Base-by-base conservation (phyloP, 2,888 invertebrate species). In the Lasioglossum marginatum region DNA sequence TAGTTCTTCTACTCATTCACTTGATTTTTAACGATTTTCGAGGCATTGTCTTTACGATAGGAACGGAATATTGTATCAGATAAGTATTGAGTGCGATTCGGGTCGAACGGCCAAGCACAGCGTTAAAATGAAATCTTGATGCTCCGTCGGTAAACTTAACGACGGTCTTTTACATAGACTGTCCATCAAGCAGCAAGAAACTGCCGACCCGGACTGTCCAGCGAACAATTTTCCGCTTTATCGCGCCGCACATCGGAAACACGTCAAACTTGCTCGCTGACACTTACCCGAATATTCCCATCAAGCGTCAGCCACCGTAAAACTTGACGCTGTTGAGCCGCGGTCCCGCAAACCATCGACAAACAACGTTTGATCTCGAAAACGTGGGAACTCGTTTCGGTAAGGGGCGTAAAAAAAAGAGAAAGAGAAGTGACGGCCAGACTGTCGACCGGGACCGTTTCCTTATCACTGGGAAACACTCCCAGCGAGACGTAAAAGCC, bases 391-490 rank as follows among this genome's bases (percentile, higher is more conserved):
- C 72, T 72, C 72, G 82, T 82, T 82, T 40, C 43, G 34, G 31
- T 12, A n/a, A 27, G 0, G 45, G 60, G 52, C 43, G 37, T 76
- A 81, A 80, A 82, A 83, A 43, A 43, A 34, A 23, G 23, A 48
- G 10, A 5, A 23, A 34, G 16, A 57, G 10, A 37, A 34, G 31
- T 45, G 77, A 45, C 75, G 63, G 71, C 43, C 34, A 34, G 77
- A 37, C n/a, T 63, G 81, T 40, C 57, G n/a, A 10, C 57, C 45
- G 45, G 43, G 79, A 80, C 48, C 71, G 37, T 68, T 73, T 77
- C 71, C 85, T 86, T 86, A 86, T 86, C 84, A 34, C 37, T 70
- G 63, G 31, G n/a, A 14, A 74, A 86, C 85, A 86, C 81, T 85
- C 81, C 40, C 63, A 71, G 80, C 63, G 81, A 75, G 77, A 72